A percentile compares a stretch with the other conserved stretches of the same genome.
Conservation (phyloP, 1,140 invertebrate genomes). For the Cyclina sinensis region DNA sequence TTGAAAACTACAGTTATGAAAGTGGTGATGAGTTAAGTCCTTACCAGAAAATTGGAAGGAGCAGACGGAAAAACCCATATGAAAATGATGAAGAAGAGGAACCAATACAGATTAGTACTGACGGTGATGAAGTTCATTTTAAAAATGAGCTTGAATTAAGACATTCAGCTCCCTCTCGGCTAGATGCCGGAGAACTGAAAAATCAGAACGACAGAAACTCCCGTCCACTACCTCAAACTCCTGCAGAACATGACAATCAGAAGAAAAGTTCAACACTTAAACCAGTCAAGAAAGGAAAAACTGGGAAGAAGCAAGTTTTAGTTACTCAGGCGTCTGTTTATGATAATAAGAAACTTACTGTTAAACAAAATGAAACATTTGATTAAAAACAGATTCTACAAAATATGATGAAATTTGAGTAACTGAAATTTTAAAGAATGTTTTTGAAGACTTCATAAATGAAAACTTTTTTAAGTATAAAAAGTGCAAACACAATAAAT, state of each 20-base stretch:
- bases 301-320: neutral
- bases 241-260: neutral
- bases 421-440: no score
- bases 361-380: neutral
- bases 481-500: no score
- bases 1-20: constrained; percentile 7
- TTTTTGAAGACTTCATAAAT: no score
- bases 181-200: constrained; percentile 41
- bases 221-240: constrained; percentile 47
- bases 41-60: constrained; percentile 24
- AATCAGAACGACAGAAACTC: constrained; percentile 29
- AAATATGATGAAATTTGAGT: no score
- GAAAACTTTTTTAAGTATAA: neutral
- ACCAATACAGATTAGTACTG: neutral
- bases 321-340: neutral
- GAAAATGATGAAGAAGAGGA: constrained; percentile 61
- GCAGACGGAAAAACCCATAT: constrained; percentile 43
- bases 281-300: constrained; percentile 42
- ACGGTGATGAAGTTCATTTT: constrained; percentile 13
- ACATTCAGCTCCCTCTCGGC: constrained; percentile 59
- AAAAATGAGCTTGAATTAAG: constrained; percentile 28
- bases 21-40: neutral
- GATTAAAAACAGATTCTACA: no score
- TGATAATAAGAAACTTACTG: neutral
- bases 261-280: constrained; percentile 44